Conservation (phyloP, 2,797 vertebrate species). For the Phoebastria nigripes region DNA sequence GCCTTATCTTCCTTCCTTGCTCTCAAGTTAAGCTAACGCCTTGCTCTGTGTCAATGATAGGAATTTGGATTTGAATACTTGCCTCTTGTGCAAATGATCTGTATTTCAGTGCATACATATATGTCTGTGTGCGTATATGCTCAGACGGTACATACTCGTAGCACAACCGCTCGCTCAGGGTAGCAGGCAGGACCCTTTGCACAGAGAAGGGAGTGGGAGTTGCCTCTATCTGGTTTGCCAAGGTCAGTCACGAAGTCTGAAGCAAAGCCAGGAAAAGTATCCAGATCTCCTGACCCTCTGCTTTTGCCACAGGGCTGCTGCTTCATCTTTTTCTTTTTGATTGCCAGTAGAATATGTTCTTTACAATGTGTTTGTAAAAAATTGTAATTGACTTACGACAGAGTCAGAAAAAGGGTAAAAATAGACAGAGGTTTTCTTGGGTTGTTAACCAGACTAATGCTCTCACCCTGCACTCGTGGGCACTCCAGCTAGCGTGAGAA, state of each 20-base stretch:
- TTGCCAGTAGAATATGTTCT: not conserved
- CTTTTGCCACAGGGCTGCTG: not conserved
- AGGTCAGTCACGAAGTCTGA: not conserved
- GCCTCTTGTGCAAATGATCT: not conserved
- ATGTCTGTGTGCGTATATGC: fast-evolving
- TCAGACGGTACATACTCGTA: fast-evolving
- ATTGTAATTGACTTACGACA: not conserved
- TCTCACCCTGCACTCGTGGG: not conserved
- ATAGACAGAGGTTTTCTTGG: not conserved
- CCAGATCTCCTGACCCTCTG: not conserved
- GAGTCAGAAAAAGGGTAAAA: not conserved
- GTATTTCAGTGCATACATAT: not conserved
- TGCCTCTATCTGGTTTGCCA: not conserved
- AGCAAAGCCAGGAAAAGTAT: not conserved
- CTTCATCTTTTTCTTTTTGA: not conserved
- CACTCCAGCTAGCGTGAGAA: not conserved
- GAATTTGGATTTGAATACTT: not conserved
- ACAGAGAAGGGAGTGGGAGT: not conserved
- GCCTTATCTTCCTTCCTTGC: not conserved
- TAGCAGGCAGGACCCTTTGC: not conserved
- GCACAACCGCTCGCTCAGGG: not conserved
- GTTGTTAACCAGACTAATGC: not conserved
- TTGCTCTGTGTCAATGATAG: not conserved
- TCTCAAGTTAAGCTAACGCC: not conserved
- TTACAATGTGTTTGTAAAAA: not conserved